Conservation (phyloP, 2,888 invertebrate species). For the Orgyia antiqua region DNA sequence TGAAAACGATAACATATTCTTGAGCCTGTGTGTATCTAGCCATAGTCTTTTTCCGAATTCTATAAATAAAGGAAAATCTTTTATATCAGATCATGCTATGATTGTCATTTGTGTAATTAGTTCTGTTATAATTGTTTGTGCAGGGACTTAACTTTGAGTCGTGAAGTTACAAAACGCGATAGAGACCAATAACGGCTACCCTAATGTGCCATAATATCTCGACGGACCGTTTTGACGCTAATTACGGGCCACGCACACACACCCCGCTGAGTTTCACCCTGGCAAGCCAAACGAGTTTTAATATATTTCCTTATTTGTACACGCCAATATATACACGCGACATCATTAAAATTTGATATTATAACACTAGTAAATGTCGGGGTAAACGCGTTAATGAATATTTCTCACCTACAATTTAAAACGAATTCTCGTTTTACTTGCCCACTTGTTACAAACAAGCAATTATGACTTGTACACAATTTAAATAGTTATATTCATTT, state of each 20-base stretch:
- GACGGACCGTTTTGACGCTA: slow-evolving; percentile 19
- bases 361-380: slow-evolving; percentile 1
- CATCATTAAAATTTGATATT: slow-evolving; percentile 11
- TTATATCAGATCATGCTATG: no score
- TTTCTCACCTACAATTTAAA: slow-evolving; percentile 1
- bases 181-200: no score
- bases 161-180: no score
- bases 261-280: slow-evolving; percentile 11
- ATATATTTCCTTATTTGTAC: slow-evolving; percentile 26
- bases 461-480: slow-evolving; percentile 2
- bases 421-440: background rate
- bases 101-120: no score
- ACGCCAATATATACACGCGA: slow-evolving; percentile 22
- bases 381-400: slow-evolving; percentile 2
- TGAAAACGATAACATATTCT: no score
- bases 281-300: slow-evolving; percentile 19
- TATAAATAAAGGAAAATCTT: no score
- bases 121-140: no score
- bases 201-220: no score
- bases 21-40: no score
- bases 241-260: slow-evolving; percentile 19
- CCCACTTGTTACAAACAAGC: background rate
- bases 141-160: no score
- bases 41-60: no score
- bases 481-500: background rate